A percentile compares a stretch with the other conserved stretches of the same genome.
Evolutionary conservation across 2,888 invertebrate genomes (phyloP).

Genomic region (Cheilosia vernalis): DNA sequence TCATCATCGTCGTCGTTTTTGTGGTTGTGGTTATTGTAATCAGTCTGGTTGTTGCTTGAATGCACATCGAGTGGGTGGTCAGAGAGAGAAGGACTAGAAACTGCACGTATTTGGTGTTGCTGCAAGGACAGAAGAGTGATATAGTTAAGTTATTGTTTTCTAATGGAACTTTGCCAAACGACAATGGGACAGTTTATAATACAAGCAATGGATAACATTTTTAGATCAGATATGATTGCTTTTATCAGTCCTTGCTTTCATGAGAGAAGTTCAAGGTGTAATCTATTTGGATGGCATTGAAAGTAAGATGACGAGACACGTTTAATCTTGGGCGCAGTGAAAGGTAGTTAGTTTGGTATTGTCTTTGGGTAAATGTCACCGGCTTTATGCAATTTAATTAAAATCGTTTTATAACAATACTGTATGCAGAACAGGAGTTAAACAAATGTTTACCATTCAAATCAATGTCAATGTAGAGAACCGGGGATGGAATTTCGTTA

Average conservation of each 20-base stretch:
- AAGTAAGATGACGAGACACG: neutral
- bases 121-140: conserved; percentile 72
- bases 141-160: conserved; percentile 53
- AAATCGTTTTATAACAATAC: conserved; percentile 11
- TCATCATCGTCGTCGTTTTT: conserved; percentile 45
- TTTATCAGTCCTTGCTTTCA: conserved; percentile 22
- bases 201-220: conserved; percentile 18
- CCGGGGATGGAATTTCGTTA: too few relatives aligned
- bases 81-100: conserved; percentile 82
- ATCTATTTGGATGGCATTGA: neutral
- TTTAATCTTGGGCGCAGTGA: neutral
- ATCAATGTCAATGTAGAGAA: too few relatives aligned
- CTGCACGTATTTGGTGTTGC: conserved; percentile 82
- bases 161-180: conserved; percentile 64
- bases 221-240: conserved; percentile 29
- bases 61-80: conserved; percentile 77
- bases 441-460: too few relatives aligned
- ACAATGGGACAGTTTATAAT: conserved; percentile 34
- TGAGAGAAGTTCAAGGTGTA: conserved; percentile 56
- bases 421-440: too few relatives aligned
- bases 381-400: conserved; percentile 28
- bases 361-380: conserved; percentile 9
- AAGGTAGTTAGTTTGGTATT: neutral
- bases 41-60: conserved; percentile 59
- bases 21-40: conserved; percentile 66